Evolutionary conservation across 2,113 vertebrate genomes (phyloP).

Genomic region (Clarias macrocephalus): DNA sequence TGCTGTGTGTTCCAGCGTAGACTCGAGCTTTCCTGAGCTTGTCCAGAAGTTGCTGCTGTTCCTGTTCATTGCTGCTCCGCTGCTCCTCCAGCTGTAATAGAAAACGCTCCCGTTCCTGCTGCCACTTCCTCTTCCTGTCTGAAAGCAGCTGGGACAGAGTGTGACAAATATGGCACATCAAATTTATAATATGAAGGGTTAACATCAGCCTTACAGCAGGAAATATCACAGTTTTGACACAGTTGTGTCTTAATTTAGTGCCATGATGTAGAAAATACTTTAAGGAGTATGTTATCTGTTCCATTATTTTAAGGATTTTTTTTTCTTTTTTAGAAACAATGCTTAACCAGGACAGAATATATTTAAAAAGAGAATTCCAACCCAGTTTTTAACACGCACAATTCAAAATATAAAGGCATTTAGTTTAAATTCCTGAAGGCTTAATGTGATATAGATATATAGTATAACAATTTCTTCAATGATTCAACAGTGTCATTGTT

Average conservation of each 20-base stretch:
- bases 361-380: background rate
- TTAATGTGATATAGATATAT: too few species aligned
- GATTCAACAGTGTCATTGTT: background rate
- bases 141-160: conserved; percentile 74
- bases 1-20: conserved; percentile 72
- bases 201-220: background rate
- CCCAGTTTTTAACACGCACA: background rate
- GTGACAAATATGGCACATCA: background rate
- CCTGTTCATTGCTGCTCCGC: conserved; percentile 71
- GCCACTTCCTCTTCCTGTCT: conserved; percentile 81
- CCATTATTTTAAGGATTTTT: background rate
- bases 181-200: background rate
- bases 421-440: background rate
- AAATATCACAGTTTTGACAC: background rate
- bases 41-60: conserved; percentile 73
- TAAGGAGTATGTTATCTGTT: background rate
- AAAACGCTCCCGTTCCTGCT: conserved; percentile 73
- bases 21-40: conserved; percentile 75
- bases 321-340: background rate
- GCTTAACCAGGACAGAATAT: background rate
- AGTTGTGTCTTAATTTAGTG: background rate
- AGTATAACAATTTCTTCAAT: too few species aligned
- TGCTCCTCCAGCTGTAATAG: conserved; percentile 80
- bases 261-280: background rate
- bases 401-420: background rate